These are phyloP conservation scores for Taphrorychus bicolor DNA, from an alignment of 2,888 invertebrate genomes.

Conservation along the genomic window DNA sequence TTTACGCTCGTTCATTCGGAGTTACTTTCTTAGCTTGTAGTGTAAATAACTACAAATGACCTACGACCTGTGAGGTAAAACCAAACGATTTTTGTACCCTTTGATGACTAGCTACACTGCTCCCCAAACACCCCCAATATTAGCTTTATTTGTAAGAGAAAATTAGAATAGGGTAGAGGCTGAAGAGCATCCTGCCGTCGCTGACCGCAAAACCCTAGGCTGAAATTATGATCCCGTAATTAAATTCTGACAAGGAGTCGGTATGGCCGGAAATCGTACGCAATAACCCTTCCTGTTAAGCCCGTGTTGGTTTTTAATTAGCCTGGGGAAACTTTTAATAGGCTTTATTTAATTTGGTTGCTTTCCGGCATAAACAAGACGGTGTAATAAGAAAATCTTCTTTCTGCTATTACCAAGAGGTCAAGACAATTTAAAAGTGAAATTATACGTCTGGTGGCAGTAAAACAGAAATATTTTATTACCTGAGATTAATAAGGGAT, in stretches of 20 bases:
- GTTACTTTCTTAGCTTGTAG: too few relatives aligned
- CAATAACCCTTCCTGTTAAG: background rate
- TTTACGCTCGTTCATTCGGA: too few relatives aligned
- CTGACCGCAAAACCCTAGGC: background rate
- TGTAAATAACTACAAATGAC: too few relatives aligned
- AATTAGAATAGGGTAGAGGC: background rate
- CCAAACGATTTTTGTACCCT: too few relatives aligned
- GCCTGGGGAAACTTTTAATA: background rate
- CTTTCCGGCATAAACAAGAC: background rate
- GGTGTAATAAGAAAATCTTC: background rate
- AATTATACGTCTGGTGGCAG: too few relatives aligned
- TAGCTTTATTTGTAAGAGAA: background rate
- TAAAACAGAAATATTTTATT: too few relatives aligned
- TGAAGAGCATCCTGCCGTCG: background rate
- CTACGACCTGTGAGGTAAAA: too few relatives aligned
- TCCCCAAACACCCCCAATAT: background rate
- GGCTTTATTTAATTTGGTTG: background rate
- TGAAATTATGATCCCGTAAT: constrained; percentile 35
- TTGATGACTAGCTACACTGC: background rate
- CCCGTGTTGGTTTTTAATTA: background rate
- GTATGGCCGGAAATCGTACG: constrained; percentile 12
- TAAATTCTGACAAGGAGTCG: constrained; percentile 30
- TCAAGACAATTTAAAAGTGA: background rate
- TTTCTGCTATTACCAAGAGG: background rate
- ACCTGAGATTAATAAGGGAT: too few relatives aligned